Evolutionary conservation across 1,140 invertebrate genomes (phyloP), one percentile per base, ranked within the genome.

Genomic region (Magallana gigas): DNA sequence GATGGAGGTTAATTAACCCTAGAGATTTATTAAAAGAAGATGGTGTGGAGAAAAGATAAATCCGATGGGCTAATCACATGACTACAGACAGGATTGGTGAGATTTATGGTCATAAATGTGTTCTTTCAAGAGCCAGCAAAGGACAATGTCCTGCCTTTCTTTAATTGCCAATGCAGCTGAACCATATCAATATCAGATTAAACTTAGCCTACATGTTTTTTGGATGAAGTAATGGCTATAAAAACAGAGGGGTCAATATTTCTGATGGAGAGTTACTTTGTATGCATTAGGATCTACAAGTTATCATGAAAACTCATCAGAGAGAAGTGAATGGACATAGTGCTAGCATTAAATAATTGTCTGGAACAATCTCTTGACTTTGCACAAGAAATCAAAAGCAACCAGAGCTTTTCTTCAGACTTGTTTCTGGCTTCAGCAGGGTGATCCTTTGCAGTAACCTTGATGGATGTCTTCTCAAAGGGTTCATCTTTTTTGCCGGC

Each of bases 1-100:
- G 68, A 76, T 76, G 68, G 23, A 23, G 68, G 29, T 76, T 76
- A 76, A 76, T 76, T 76, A 76, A 76, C 18, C 68, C 14, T 6
- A 76, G 23, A 76, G 68, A 76, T 76, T 76, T 76, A 76, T 76
- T 76, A 12, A 76, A 76, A 76, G 68, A 76, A 76, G 68, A 76
- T 76, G 68, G 68, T 76, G 68, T 76, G 68, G 12, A 76, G 68
- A 36, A 76, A 76, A 76, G 18, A 76, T 76, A 29, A 76, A 76
- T 76, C 68, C 29, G 68, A 12, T 8, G 36, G 68, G 8, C 23
- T 76, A 76, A 76, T 76, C 23, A 18, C 68, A 76, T 29, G 23
- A 29, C 68, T 76, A 14, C 68, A 76, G 68, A 76, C 68, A 76
- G 48, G 68, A 29, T 76, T 76, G 68, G 23, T 29, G 23, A 29